These are phyloP conservation scores for Micrastur ruficollis DNA, from an alignment of 2,797 vertebrate genomes.

Conservation along the genomic window DNA sequence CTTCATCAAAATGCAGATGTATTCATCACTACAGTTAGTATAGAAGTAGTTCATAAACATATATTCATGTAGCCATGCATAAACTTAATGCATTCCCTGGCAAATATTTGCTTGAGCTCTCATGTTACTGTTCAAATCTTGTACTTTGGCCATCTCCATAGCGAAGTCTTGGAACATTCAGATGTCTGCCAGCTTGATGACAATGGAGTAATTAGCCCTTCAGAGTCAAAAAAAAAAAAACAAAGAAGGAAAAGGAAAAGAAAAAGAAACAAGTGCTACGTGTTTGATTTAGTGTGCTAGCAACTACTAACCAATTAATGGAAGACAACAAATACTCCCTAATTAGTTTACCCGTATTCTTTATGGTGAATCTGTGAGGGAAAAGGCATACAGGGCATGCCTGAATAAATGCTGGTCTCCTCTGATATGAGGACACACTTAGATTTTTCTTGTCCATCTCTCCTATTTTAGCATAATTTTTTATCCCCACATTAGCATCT, in stretches of 20 bases:
- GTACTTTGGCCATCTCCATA: background rate
- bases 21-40: background rate
- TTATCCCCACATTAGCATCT: background rate
- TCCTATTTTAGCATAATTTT: background rate
- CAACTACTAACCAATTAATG: background rate
- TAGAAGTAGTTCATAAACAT: background rate
- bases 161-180: background rate
- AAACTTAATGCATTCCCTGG: background rate
- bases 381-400: background rate
- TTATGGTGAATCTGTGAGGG: background rate
- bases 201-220: background rate
- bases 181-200: background rate
- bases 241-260: too few relatives aligned
- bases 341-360: background rate
- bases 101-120: background rate
- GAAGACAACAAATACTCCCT: background rate
- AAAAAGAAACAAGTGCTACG: background rate
- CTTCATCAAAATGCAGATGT: slow-evolving; percentile 4
- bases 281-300: background rate
- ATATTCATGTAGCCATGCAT: background rate
- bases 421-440: background rate
- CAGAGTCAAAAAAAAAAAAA: background rate
- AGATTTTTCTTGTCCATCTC: background rate
- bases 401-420: background rate
- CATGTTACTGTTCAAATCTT: background rate